Evolutionary conservation across 2,113 vertebrate species (phyloP).

Genomic region (Oreochromis niloticus): DNA sequence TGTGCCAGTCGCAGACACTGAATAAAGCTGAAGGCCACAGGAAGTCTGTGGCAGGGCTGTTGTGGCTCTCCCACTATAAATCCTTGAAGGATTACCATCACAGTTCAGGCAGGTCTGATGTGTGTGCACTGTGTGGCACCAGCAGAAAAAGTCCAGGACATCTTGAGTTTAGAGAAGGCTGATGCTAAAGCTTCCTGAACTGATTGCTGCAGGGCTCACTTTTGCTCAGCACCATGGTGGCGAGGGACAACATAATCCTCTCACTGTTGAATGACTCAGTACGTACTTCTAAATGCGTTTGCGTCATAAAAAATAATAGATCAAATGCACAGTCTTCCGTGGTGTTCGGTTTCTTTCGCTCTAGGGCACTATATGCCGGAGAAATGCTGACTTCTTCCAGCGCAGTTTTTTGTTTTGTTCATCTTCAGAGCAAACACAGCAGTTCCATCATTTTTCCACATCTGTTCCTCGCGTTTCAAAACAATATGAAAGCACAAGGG

Average conservation of each 20-base stretch:
- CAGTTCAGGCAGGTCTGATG: neutral
- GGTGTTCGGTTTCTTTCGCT: conserved; percentile 35
- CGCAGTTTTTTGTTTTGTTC: conserved; percentile 46
- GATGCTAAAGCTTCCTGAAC: conserved; percentile 34
- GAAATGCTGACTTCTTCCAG: conserved; percentile 41
- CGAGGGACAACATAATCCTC: conserved; percentile 40
- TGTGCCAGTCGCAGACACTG: neutral
- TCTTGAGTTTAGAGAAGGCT: conserved; percentile 2
- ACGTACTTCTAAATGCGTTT: conserved; percentile 43
- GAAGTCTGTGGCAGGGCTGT: neutral
- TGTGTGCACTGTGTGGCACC: neutral
- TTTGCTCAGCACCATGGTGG: conserved; percentile 8
- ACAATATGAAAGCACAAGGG: neutral
- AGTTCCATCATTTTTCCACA: conserved; percentile 43
- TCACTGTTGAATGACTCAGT: conserved; percentile 49
- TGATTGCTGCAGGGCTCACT: conserved; percentile 32
- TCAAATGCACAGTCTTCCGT: conserved; percentile 21
- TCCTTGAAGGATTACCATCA: neutral
- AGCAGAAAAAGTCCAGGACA: neutral
- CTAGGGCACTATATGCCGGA: conserved; percentile 33
- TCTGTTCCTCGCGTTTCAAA: conserved; percentile 37
- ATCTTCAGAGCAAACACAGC: conserved; percentile 36
- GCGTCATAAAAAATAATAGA: conserved; percentile 54
- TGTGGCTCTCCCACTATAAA: neutral
- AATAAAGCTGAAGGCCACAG: neutral